Base-by-base conservation (phyloP, 92 coral and sea anemone species). In the Palythoa heliodiscus region DNA sequence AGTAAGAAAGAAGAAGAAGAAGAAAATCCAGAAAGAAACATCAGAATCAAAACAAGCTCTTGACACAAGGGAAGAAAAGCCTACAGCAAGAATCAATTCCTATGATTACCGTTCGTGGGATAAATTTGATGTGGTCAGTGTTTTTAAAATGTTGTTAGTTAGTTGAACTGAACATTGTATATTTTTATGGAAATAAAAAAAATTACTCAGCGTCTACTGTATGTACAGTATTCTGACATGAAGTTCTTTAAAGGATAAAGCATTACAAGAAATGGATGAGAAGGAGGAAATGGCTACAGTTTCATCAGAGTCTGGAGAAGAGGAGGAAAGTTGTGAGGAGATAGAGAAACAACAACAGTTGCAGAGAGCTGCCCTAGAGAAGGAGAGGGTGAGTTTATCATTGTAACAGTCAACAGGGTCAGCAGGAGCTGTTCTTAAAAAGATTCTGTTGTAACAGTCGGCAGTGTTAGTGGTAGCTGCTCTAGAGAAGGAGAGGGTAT, bases 71-170 rank as follows among this genome's bases (percentile, higher is more conserved):
- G 86, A 64, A 12, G 76, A 50, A 2, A 57, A 53, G 70, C 55
- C 87, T 4, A 19, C 29, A 13, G n/a, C 83, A 22, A 85, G 92
- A 78, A 86, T 96, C 38, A 91, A 92, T 76, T 95, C 97, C 0
- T 94, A 91, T 75, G 98, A 96, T 88, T 96, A 94, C 63, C 71
- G 90, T 55, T 91, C 95, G 12, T 96, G 99, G 99, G 99, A 96
- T 71, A 94, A 87, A 77, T 94, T 92, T 87, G 91, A 96, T 91
- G 99, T 94, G 90, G 99, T 96, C 52, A 87, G 99, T 80, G n/a
- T 24, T 22, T 19, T n/a, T n/a, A n/a, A n/a, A 61, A 15, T 71
- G 29, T 12, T 72, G 20, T 3, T 55, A 37, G 20, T 8, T 12
- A 52, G 48, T 79, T 58, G 24, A 2, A 7, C 48, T 29, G 1